Evolutionary conservation across 2,888 invertebrate species (phyloP), one percentile per base, ranked within the genome.

Genomic region (Megastigmus dorsalis): DNA sequence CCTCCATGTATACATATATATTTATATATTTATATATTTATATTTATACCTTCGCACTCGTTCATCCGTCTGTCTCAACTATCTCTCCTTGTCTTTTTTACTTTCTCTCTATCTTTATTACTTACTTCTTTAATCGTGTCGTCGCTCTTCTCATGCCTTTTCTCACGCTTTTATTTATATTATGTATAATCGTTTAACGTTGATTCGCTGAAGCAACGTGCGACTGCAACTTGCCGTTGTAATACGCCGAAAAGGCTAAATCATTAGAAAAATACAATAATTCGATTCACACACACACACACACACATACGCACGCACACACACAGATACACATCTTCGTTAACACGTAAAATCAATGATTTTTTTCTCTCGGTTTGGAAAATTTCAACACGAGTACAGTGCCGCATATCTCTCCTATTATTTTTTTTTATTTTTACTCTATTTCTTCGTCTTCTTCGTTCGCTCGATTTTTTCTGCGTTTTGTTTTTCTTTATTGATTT

Each of bases 211-310:
- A 45, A 62, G 45, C 20, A 23, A 63, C 30, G 57, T 74, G 70
- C 77, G 74, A 69, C 74, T 68, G 75, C 72, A 71, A 70, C 15
- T 23, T n/a, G 38, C 38, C n/a, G n/a, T n/a, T n/a, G n/a, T n/a
- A n/a, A n/a, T n/a, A n/a, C 13, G 72, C 57, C 74, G 65, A 63
- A 73, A 77, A 80, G 80, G 79, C 82, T 82, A 86, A 86, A 85
- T 85, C 80, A 85, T 86, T 86, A 84, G 82, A 86, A 86, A 86
- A 86, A 86, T 86, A 86, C 84, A 81, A 73, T 77, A 83, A 83
- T 84, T 82, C 82, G 79, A n/a, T n/a, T n/a, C 82, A 81, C 79
- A 79, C 79, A 66, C 79, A 7, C 62, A 5, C 45, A 13, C 48
- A 1, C 43, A 33, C 41, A n/a, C 13, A 41, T 26, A n/a, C 33